Base-by-base conservation (phyloP, 2,888 invertebrate species). In the Celastrina argiolus region DNA sequence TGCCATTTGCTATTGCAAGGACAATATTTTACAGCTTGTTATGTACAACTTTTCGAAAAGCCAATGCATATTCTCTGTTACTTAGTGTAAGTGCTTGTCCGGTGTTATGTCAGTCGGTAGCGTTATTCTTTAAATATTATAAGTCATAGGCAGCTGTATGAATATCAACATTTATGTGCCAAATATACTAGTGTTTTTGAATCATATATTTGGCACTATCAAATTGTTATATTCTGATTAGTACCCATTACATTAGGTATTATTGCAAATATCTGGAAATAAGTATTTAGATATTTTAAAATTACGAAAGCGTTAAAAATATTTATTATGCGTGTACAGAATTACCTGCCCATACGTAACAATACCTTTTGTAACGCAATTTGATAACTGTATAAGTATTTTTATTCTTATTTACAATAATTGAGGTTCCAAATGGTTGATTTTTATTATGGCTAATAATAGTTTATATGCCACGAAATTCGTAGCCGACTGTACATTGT, bases 401-500 rank as follows among this genome's bases (percentile, higher is more conserved):
- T 18, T 18, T 45, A 18, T 3, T 16, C n/a, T 42, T 45, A 31
- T 5, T 16, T 18, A 45, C 16, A 45, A 10, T 3, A 45, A 10
- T 3, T 2, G 10, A 45, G 18, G 45, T 18, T 18, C 45, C 18
- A 45, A 45, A 18, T 16, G 12, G 39, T 42, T n/a, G n/a, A 42
- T 18, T 45, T 45, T 18, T 45, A 7, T 31, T 31, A 31, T 16
- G 8, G 8, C 3, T 18, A 45, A 8, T n/a, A n/a, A n/a, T n/a
- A n/a, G n/a, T 45, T 16, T 18, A 16, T 56, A 2, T 28, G 5
- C 14, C 26, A 4, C 3, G 12, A 34, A 12, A 59, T 59, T 8
- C 7, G 34, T 5, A 59, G 36, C 59, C 59, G 59, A 34, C 34
- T 59, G 59, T 34, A 59, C 59, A 59, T 34, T 36, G 59, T 36